Evolutionary conservation across 2,888 invertebrate genomes (phyloP).

Genomic region (Drosophila stalkeri): DNA sequence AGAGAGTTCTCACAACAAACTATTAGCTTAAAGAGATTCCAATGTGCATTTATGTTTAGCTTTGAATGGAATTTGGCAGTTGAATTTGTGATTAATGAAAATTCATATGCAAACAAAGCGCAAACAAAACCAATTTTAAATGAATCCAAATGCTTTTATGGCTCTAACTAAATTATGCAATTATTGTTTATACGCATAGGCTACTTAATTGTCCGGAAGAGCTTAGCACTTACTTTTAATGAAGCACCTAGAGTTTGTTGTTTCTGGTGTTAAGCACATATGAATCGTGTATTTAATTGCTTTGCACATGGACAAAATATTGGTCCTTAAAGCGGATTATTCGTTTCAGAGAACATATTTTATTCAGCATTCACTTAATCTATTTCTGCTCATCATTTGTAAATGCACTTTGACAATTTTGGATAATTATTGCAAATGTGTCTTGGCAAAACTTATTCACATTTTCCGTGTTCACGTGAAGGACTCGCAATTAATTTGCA

Average conservation of each 20-base stretch:
- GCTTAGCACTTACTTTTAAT: neutral
- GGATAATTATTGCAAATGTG: neutral
- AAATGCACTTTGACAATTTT: neutral
- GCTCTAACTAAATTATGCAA: neutral
- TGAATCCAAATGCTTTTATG: neutral
- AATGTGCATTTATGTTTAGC: neutral
- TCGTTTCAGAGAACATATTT: neutral
- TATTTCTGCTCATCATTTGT: neutral
- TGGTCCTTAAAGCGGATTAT: neutral
- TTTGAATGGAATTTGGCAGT: neutral
- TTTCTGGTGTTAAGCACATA: neutral
- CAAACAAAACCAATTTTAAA: neutral
- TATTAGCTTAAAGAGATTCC: neutral
- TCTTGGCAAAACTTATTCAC: neutral
- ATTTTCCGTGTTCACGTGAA: neutral
- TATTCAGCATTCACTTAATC: neutral
- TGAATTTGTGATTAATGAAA: neutral
- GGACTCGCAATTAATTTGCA: slow-evolving; percentile 29
- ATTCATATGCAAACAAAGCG: neutral
- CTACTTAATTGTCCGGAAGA: neutral
- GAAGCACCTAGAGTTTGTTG: neutral
- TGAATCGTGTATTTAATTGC: neutral
- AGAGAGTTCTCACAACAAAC: slow-evolving; percentile 3
- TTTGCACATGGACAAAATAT: neutral
- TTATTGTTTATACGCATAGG: neutral